Evolutionary conservation across 2,888 invertebrate species (phyloP), one percentile per base, ranked within the genome.

Genomic region (Bellardia pandia): DNA sequence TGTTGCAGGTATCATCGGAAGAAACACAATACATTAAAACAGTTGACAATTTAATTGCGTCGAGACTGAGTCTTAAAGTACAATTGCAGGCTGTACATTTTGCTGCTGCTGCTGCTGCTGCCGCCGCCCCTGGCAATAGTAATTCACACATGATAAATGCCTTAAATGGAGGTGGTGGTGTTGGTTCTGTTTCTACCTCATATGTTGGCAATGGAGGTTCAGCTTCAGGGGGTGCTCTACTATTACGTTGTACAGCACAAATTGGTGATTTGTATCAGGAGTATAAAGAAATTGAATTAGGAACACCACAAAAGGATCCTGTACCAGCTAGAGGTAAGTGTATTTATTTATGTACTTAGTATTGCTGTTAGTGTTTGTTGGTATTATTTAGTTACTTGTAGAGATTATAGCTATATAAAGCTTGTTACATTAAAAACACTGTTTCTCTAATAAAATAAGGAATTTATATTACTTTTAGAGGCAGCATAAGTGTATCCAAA

Each of bases 281-380:
- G 92, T 95, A 95, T 87, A 96, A 96, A 82, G 96, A 96, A 91
- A 94, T 96, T 90, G 96, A 96, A 92, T 95, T 97, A 91, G 96
- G 96, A 88, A 95, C 96, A 78, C 96, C 96, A 86, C 95, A 96
- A 75, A 92, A 88, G 89, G 96, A 97, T 93, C 97, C 97, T 11
- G 95, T 96, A 90, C 97, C 97, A 40, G 97, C 97, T 92, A 95
- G 96, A 95, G 97, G 97, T 97, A 93, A 94, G 91, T 91, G 77
- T n/a, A 23, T 3, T 2, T 42, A 42, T 42, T 23, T 37, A 5
- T 37, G 6, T 37, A 37, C 40, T 37, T 1, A 37, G 40, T 51
- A 75, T 80, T 85, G 40, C 23, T 40, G 16, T 51, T 62, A 13
- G 6, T 23, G 16, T 42, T 62, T 45, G 8, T 72, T 58, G 23